phyloP scores from a whole-genome alignment of 2,113 vertebrate species.

The Eudyptes chrysolophus region DNA sequence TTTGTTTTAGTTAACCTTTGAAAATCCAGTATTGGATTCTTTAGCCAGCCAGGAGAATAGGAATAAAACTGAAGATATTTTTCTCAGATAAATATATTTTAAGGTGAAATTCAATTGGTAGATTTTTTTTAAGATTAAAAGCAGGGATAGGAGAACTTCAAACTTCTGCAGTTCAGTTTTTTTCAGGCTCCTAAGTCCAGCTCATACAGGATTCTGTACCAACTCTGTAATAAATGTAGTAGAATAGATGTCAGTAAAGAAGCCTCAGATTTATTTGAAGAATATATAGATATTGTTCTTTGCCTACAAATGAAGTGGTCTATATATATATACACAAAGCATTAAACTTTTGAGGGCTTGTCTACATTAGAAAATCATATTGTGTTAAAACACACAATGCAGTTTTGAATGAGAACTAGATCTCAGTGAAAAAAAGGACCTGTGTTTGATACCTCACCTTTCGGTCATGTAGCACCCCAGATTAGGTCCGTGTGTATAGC shows the following conservation, averaged over 20 bases:
- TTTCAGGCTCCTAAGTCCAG: background rate
- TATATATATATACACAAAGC: background rate
- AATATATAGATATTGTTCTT: background rate
- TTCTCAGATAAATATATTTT: background rate
- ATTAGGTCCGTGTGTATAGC: background rate
- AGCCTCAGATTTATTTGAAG: background rate
- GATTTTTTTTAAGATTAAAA: background rate
- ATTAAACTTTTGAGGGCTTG: conserved; percentile 39
- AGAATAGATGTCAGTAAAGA: background rate
- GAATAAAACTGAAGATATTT: background rate
- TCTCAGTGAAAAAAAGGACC: conserved; percentile 31
- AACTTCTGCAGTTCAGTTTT: background rate
- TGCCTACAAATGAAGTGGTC: background rate
- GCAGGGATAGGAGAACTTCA: background rate
- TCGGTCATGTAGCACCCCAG: background rate
- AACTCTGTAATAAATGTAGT: background rate
- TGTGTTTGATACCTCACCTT: background rate
- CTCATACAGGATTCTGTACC: background rate
- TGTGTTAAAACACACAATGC: background rate
- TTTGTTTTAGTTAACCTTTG: background rate
- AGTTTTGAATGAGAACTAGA: background rate
- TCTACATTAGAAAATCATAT: conserved; percentile 36
- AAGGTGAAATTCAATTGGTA: background rate
- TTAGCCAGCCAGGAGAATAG: background rate
- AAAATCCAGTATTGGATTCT: background rate